Base-by-base conservation (phyloP, 1,140 invertebrate genomes). In the Aphidius gifuensis region DNA sequence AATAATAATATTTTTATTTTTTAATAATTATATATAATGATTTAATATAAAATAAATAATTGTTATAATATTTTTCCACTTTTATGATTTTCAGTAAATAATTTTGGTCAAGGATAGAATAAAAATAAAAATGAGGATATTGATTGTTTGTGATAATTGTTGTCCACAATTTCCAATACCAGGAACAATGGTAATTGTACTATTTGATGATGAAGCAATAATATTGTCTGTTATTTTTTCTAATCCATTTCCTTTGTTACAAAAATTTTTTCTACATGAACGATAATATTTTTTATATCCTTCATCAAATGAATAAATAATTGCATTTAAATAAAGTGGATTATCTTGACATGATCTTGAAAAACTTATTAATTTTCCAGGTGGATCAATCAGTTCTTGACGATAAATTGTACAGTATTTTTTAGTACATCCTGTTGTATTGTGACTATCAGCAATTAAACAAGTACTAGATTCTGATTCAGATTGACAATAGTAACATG, bases 331-430 rank as follows among this genome's bases (percentile, higher is more conserved):
- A 60, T 64, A 62, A 6, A 5, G 40, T 43, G 55, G 62, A 16
- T 40, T 62, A 9, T 67, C 50, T 58, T 64, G 58, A 50, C 62
- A 67, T 5, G 59, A 48, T 7, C 62, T 59, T 53, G 51, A 53
- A 60, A 64, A 64, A 8, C 40, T n/a, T 6, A 59, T 11, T 21
- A 64, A 16, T 46, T 48, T 43, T 42, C 61, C 58, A 21, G 49
- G n/a, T 45, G 65, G 65, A 45, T 63, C 61, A 11, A 43, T n/a
- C 9, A 60, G 45, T 45, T 66, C 65, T 32, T 21, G 58, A 49
- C 65, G 61, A 53, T 57, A 63, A 57, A 66, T 66, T 11, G 65
- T 66, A 54, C 65, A 66, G 23, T 63, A 66, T 6, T 44, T 60
- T 16, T 60, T 60, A n/a, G 57, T 23, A 50, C 65, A 66, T 3